A percentile compares a stretch with the other conserved stretches of the same genome.
phyloP scores from a whole-genome alignment of 1,140 invertebrate genomes.

The Leptinotarsa undecemlineata region DNA sequence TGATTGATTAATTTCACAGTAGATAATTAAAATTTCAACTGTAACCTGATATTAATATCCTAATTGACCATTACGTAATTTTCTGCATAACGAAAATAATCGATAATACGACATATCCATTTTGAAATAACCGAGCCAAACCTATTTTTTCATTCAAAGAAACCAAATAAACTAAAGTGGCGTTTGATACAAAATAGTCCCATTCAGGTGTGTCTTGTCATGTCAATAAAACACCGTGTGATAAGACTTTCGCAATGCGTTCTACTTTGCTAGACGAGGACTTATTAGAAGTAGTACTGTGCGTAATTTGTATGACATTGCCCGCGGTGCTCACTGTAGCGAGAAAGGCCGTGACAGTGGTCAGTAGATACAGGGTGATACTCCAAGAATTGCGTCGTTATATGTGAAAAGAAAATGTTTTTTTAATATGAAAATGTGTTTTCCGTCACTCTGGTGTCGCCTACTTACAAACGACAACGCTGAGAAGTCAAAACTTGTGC shows the following conservation, averaged over 20 bases:
- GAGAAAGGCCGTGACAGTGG: constrained; percentile 32
- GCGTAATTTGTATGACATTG: constrained; percentile 37
- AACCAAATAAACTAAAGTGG: neutral
- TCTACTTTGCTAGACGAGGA: constrained; percentile 34
- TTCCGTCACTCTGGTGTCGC: too few species aligned
- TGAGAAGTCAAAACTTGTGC: too few species aligned
- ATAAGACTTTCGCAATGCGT: constrained; percentile 33
- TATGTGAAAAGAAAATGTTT: too few species aligned
- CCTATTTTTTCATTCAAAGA: neutral
- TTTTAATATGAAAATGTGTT: too few species aligned
- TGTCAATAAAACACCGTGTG: neutral
- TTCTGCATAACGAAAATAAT: neutral
- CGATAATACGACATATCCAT: neutral
- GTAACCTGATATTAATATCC: neutral
- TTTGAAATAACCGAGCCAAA: neutral
- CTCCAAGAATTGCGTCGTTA: too few species aligned
- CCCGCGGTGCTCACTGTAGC: constrained; percentile 33
- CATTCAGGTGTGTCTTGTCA: neutral
- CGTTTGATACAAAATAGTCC: neutral
- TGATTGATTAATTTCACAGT: neutral
- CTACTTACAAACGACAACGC: too few species aligned
- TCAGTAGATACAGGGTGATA: neutral
- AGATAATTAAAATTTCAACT: neutral
- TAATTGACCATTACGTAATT: constrained; percentile 9
- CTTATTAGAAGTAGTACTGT: constrained; percentile 17